Conservation (phyloP, 64 coral and sea anemone species). For the Montipora capricornis region DNA sequence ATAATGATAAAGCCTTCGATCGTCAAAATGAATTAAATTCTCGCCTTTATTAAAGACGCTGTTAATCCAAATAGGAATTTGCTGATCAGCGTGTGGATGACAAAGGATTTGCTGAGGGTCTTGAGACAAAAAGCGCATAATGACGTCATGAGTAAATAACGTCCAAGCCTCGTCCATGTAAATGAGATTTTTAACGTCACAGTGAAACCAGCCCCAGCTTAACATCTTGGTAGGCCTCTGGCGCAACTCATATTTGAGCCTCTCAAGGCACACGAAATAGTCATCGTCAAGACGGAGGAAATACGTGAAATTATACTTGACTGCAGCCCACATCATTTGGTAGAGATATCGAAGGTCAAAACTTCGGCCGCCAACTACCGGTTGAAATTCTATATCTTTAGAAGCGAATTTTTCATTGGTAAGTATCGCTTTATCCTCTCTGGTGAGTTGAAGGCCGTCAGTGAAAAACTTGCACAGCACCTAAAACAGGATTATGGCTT, state of each 20-base stretch:
- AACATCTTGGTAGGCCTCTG: slow-evolving; percentile 26
- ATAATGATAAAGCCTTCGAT: slow-evolving; percentile 33
- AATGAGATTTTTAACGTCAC: slow-evolving; percentile 1
- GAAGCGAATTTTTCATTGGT: not conserved
- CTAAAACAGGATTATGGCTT: not conserved
- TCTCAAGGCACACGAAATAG: slow-evolving; percentile 63
- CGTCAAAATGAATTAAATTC: slow-evolving; percentile 17
- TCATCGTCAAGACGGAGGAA: slow-evolving; percentile 59
- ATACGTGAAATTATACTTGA: slow-evolving; percentile 51
- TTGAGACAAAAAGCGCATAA: slow-evolving; percentile 45
- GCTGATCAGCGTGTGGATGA: slow-evolving; percentile 67
- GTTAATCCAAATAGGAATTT: slow-evolving; percentile 59
- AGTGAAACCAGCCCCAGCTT: slow-evolving; percentile 57
- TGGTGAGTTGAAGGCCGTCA: not conserved
- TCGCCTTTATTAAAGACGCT: not conserved
- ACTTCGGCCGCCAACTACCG: slow-evolving; percentile 26
- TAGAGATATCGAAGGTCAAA: slow-evolving; percentile 61
- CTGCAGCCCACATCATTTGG: slow-evolving; percentile 42
- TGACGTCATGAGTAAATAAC: slow-evolving; percentile 49
- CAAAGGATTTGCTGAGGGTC: slow-evolving; percentile 19
- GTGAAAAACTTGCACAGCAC: slow-evolving; percentile 17
- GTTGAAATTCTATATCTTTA: slow-evolving; percentile 18
- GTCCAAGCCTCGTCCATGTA: slow-evolving; percentile 72
- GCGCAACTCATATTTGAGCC: slow-evolving; percentile 31
- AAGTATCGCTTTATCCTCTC: not conserved